Conservation (phyloP, 2,797 vertebrate genomes). For the Myoxocephalus aenaeus region DNA sequence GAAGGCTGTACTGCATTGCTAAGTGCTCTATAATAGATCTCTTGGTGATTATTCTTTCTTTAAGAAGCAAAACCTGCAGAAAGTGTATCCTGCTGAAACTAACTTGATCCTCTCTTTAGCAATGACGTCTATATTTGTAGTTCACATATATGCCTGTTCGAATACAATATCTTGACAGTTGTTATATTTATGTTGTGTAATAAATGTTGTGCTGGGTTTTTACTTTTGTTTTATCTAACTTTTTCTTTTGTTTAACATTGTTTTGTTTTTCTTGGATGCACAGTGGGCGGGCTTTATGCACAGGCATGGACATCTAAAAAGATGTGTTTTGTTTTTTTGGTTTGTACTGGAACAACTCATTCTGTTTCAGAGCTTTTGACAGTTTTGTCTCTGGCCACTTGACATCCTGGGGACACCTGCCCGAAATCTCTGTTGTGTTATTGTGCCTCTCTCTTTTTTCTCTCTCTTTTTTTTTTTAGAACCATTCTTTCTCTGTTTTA, state of each 20-base stretch:
- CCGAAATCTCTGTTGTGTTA: constrained; percentile 78
- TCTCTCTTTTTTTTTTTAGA: constrained; percentile 52
- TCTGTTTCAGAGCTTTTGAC: constrained; percentile 71
- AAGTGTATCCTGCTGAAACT: constrained; percentile 88
- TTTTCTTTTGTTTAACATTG: constrained; percentile 73
- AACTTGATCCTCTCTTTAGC: constrained; percentile 88
- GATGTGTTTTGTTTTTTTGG: constrained; percentile 32
- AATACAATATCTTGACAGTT: constrained; percentile 88
- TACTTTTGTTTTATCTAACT: constrained; percentile 82
- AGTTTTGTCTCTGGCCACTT: constrained; percentile 70
- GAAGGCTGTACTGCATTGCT: constrained; percentile 87
- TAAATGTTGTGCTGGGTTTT: constrained; percentile 92
- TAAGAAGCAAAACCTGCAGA: constrained; percentile 85
- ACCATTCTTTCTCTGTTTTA: constrained; percentile 80
- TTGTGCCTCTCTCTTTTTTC: constrained; percentile 80
- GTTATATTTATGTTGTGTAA: constrained; percentile 93
- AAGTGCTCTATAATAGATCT: constrained; percentile 87
- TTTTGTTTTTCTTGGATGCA: constrained; percentile 84
- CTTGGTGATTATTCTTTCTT: constrained; percentile 81
- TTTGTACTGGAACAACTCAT: constrained; percentile 75
- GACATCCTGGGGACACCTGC: constrained; percentile 69
- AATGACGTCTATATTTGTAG: constrained; percentile 88
- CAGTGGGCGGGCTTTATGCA: constrained; percentile 80
- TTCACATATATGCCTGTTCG: constrained; percentile 90
- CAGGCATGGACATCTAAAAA: constrained; percentile 69